phyloP scores from a whole-genome alignment of 1,140 invertebrate species.

The Holotrichia oblita region DNA sequence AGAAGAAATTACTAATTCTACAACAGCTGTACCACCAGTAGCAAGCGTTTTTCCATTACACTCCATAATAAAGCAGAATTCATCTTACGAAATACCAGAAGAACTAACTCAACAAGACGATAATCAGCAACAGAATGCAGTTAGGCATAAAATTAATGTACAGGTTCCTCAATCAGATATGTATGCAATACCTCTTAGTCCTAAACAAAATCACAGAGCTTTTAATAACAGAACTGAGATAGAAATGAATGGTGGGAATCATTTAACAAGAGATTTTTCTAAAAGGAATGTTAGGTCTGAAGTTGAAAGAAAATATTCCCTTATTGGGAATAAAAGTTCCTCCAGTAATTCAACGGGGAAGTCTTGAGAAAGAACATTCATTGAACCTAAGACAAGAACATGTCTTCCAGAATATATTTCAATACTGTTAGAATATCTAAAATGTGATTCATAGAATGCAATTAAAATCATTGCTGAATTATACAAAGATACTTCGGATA shows the following conservation, averaged over 20 bases:
- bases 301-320: constrained; percentile 15
- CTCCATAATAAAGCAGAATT: constrained; percentile 44
- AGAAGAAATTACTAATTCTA: constrained; percentile 39
- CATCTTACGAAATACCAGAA: neutral
- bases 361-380: too few species aligned
- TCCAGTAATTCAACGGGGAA: constrained; percentile 33
- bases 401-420: too few species aligned
- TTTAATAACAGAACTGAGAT: neutral
- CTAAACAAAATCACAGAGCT: constrained; percentile 12
- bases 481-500: too few species aligned
- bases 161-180: constrained; percentile 50
- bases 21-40: constrained; percentile 21
- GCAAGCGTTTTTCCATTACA: constrained; percentile 25
- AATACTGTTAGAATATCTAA: too few species aligned
- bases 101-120: constrained; percentile 43
- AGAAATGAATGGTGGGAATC: neutral
- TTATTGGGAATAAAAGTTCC: constrained; percentile 33
- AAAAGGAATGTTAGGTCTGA: neutral
- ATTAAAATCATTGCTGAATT: too few species aligned
- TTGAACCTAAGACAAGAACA: too few species aligned
- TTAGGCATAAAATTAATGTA: constrained; percentile 54
- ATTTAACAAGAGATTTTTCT: neutral
- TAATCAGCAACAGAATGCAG: constrained; percentile 43
- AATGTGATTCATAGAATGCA: too few species aligned
- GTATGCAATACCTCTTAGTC: constrained; percentile 30